phyloP scores from a whole-genome alignment of 92 coral and sea anemone species.

The Galaxea fascicularis region DNA sequence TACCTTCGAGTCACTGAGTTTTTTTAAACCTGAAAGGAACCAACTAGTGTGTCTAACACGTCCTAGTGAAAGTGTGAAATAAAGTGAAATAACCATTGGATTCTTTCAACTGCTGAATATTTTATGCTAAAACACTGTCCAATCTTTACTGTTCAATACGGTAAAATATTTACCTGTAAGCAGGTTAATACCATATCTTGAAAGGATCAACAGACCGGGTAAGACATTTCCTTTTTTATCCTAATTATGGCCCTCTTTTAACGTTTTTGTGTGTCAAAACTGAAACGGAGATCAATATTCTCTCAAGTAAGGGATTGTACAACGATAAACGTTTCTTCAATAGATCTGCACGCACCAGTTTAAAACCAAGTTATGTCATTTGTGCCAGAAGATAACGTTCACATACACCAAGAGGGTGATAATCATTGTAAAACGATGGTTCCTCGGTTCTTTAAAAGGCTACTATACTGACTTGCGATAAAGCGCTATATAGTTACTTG shows the following conservation, averaged over 20 bases:
- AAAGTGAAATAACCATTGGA: slow-evolving; percentile 25
- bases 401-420: not conserved
- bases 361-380: not conserved
- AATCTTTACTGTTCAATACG: slow-evolving; percentile 15
- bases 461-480: not conserved
- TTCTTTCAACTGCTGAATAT: slow-evolving; percentile 63
- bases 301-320: not conserved
- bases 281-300: not conserved
- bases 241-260: not conserved
- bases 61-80: slow-evolving; percentile 25
- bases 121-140: slow-evolving; percentile 50
- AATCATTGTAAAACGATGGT: not conserved
- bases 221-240: slow-evolving; percentile 5
- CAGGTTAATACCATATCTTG: slow-evolving; percentile 51
- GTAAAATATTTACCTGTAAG: slow-evolving; percentile 53
- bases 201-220: slow-evolving; percentile 28
- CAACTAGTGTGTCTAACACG: too few relatives aligned
- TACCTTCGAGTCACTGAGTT: not conserved
- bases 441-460: not conserved
- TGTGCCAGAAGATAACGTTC: not conserved
- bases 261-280: not conserved
- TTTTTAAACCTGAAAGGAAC: not conserved
- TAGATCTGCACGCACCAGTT: not conserved
- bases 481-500: too few relatives aligned
- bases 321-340: not conserved